Evolutionary conservation across 2,113 vertebrate species (phyloP), one percentile per base, ranked within the genome.

Genomic region (Myxocyprinus asiaticus): DNA sequence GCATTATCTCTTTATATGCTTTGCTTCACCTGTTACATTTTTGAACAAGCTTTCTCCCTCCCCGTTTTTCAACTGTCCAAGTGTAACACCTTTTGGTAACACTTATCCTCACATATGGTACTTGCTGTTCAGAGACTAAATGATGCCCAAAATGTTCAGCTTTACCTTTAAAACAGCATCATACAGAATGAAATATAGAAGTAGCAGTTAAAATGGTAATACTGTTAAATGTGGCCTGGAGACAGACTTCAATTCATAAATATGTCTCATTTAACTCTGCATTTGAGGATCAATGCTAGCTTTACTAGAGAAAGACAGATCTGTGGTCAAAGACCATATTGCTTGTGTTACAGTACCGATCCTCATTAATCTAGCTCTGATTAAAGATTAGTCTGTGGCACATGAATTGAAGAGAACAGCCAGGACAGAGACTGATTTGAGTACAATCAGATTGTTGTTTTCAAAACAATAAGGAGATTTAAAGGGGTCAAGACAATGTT

Each of bases 31-130:
- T 17, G 58, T 64, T 44, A 56, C 55, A 17, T 50, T n/a, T 63
- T 14, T 53, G 51, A 67, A 80, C 15, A 14, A 17, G 59, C 0
- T 62, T 43, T 67, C 70, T 81, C 82, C 79, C 79, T 81, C 79
- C 65, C 70, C 70, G 3, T 81, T 56, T 51, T 59, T 72, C 44
- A 42, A 67, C 17, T 62, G 47, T 47, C 10, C 4, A 33, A 7
- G 51, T 69, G 11, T 33, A 44, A 15, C 8, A 59, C 3, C 5
- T 17, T 74, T 74, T 15, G 22, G n/a, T 47, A 1, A 33, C 3
- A 33, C 22, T 33, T 11, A 15, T 15, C 44, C 59, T 79, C 14
- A 79, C 66, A 72, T 11, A 66, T 17, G 3, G 22, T 33, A 33
- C 22, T 55, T 48, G 14, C 65, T 50, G 42, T 22, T 72, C 61